Evolutionary conservation across 2,888 invertebrate species (phyloP), one percentile per base, ranked within the genome.

Genomic region (Platerodrilus igneus): DNA sequence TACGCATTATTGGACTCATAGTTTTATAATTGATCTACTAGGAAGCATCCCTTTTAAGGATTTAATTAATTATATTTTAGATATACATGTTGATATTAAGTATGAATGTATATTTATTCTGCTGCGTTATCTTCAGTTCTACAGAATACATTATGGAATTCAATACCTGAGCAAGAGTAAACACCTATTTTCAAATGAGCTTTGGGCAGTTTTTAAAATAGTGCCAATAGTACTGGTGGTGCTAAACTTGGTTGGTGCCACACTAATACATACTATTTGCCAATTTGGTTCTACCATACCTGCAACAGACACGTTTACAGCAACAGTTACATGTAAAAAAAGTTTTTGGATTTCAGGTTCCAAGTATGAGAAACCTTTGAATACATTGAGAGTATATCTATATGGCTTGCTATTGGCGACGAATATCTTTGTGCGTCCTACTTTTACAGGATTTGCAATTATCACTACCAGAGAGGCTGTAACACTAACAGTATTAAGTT

Each of bases 1-100:
- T 1, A 25, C 31, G 3, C 16, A 58, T 34, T 59, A 57, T 38
- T 53, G 54, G 49, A 51, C 36, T n/a, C 45, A 51, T 15, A 45
- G 45, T 5, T 53, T 59, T 11, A 14, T 53, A 6, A 19, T 52
- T 2, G 59, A 59, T 28, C 14, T 57, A 2, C 15, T 56, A 7
- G 51, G 48, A 2, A 41, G 44, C 6, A 8, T 56, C 4, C 59
- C 59, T 4, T 35, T 57, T 6, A 52, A 54, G 17, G n/a, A n/a
- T n/a, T n/a, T n/a, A n/a, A n/a, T n/a, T n/a, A n/a, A n/a, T n/a
- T n/a, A n/a, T n/a, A 9, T 49, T 25, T 27, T 41, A 7, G 2
- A 36, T 7, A 2, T 5, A 7, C 7, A 7, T 4, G 16, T n/a
- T n/a, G 7, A 35, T 2, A 16, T 11, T 14, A 8, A 6, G 14